phyloP scores from a whole-genome alignment of 2,113 vertebrate genomes.

The Grantiella picta region DNA sequence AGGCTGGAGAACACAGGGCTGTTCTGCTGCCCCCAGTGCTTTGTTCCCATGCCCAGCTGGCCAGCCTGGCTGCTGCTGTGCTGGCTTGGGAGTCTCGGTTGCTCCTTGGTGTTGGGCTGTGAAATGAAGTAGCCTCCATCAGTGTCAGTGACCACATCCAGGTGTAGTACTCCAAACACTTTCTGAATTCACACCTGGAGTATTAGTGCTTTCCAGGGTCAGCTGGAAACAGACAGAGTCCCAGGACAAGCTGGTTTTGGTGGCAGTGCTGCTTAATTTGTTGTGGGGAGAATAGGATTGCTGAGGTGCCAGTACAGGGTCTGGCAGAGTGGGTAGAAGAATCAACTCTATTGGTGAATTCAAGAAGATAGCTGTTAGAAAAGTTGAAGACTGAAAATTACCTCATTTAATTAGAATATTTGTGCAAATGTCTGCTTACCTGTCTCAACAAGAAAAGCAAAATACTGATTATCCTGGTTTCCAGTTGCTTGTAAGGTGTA shows the following conservation, averaged over 20 bases:
- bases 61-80: background rate
- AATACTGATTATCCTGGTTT: background rate
- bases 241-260: background rate
- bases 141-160: accelerated
- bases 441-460: background rate
- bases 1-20: background rate
- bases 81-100: background rate
- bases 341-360: background rate
- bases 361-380: background rate
- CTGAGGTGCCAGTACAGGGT: background rate
- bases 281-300: background rate
- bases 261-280: background rate
- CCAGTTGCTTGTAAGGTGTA: background rate
- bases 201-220: background rate
- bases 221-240: background rate
- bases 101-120: background rate
- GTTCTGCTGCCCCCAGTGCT: background rate
- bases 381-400: background rate
- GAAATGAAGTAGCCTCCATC: background rate
- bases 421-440: background rate
- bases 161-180: background rate
- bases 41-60: background rate
- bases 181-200: background rate
- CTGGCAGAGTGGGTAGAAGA: background rate
- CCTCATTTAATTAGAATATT: background rate